A percentile compares a stretch with the other conserved stretches of the same genome.
Evolutionary conservation across 2,888 invertebrate species (phyloP).

Genomic region (Apodemia arnacis): DNA sequence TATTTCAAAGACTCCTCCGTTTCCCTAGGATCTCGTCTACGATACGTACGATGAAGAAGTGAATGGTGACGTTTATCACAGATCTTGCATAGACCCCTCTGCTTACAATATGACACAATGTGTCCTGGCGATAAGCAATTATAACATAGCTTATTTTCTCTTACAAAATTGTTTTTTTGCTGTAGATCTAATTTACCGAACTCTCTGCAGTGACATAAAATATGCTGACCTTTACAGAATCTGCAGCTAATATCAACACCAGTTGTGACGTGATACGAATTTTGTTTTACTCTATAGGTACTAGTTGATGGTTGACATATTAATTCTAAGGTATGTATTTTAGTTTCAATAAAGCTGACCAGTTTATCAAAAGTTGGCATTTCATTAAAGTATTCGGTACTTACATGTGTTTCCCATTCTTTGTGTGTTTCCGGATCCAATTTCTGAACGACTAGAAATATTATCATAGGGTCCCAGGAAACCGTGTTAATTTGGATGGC

Average conservation of each 20-base stretch:
- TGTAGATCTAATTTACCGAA: constrained; percentile 39
- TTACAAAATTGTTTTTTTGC: constrained; percentile 41
- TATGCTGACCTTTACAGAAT: constrained; percentile 47
- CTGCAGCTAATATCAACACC: constrained; percentile 12
- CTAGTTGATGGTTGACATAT: neutral
- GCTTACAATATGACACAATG: neutral
- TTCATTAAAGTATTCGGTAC: constrained; percentile 36
- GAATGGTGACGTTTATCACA: constrained; percentile 18
- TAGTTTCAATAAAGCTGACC: constrained; percentile 55
- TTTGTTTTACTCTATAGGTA: neutral
- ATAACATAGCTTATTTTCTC: constrained; percentile 41
- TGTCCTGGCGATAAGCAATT: constrained; percentile 42
- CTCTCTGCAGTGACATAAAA: constrained; percentile 57
- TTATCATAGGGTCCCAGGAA: constrained; percentile 79
- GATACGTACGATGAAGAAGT: neutral
- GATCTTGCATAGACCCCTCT: neutral
- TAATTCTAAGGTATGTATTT: constrained; percentile 61
- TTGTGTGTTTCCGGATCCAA: constrained; percentile 78
- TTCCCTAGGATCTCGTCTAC: neutral
- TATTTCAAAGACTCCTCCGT: neutral
- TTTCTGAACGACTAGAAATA: constrained; percentile 77
- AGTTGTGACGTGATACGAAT: constrained; percentile 13
- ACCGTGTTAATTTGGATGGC: constrained; percentile 66
- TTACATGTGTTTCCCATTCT: constrained; percentile 70
- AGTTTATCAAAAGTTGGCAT: constrained; percentile 58